Conservation (phyloP, 23 tunicate genomes). For the Ciona savignyi region DNA sequence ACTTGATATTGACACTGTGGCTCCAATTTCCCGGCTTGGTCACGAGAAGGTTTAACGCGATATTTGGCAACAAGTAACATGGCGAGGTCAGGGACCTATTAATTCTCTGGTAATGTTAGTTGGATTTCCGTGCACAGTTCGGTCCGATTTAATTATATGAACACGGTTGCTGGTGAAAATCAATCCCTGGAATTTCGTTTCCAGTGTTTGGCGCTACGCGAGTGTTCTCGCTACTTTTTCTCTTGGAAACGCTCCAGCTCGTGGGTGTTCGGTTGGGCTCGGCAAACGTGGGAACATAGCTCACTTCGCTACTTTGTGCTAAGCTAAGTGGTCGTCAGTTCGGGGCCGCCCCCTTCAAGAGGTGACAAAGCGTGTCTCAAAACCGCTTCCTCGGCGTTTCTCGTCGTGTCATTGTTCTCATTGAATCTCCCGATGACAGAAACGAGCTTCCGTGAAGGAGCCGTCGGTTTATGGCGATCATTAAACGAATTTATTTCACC, state of each 20-base stretch:
- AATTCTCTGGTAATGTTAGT: not conserved
- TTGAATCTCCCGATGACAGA: not conserved
- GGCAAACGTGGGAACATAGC: not conserved
- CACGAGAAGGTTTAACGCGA: not conserved
- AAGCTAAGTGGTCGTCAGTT: conserved; percentile 1
- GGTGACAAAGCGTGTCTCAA: conserved; percentile 1
- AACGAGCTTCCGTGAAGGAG: not conserved
- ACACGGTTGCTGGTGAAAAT: not conserved
- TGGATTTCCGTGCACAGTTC: not conserved
- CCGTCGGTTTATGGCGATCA: no score
- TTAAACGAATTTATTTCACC: no score
- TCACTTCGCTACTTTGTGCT: not conserved
- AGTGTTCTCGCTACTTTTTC: not conserved
- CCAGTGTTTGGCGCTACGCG: no score
- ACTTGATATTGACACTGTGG: not conserved
- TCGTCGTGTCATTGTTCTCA: not conserved
- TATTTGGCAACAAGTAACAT: not conserved
- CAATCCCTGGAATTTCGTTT: not conserved
- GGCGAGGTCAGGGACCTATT: not conserved
- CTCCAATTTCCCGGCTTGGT: not conserved
- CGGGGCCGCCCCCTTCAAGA: not conserved
- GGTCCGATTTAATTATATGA: not conserved
- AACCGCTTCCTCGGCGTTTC: not conserved
- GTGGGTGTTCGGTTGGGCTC: not conserved
- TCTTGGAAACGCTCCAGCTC: not conserved